Conservation (phyloP, 2,113 vertebrate genomes). For the Syngnathus typhle region DNA sequence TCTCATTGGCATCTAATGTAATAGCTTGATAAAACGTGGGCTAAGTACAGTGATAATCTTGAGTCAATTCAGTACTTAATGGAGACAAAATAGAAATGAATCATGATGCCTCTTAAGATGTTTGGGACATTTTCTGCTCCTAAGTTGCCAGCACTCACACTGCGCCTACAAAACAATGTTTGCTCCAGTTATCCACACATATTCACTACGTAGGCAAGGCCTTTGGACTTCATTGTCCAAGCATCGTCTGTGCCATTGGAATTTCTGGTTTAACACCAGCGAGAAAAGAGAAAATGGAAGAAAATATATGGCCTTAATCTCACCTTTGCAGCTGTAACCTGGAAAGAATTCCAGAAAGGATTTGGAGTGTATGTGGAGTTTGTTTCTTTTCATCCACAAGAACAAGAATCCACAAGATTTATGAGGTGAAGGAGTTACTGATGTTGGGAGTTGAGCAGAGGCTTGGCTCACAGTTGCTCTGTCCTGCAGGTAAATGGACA, state of each 20-base stretch:
- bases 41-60: background rate
- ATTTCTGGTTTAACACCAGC: background rate
- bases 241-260: background rate
- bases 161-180: background rate
- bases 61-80: background rate
- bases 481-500: background rate
- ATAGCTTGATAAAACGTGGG: background rate
- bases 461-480: background rate
- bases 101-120: background rate
- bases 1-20: background rate
- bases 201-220: background rate
- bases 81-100: no score
- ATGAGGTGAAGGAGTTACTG: background rate
- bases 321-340: background rate
- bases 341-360: background rate
- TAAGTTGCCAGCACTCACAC: background rate
- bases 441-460: background rate
- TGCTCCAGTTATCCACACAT: background rate
- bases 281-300: background rate
- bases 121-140: background rate
- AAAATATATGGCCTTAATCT: background rate
- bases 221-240: background rate
- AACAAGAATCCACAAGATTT: background rate
- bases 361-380: conserved; percentile 1
- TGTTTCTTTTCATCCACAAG: background rate